Evolutionary conservation across 2,888 invertebrate species (phyloP), one percentile per base, ranked within the genome.

Genomic region (Apamea monoglypha): DNA sequence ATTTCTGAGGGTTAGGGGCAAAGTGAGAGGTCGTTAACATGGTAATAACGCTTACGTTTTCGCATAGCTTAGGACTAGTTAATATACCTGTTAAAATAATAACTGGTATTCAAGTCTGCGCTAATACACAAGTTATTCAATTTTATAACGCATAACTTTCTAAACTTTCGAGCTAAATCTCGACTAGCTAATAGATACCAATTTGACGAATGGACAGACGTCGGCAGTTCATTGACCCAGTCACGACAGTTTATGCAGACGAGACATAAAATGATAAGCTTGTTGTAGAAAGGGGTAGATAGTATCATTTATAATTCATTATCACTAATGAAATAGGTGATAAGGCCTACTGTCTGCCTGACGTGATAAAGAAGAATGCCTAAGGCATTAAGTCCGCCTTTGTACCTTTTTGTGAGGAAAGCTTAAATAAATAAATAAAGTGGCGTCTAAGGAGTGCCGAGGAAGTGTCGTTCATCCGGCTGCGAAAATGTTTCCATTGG

Each of bases 161-260:
- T 90, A 89, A 90, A 88, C 86, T 87, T 88, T 89, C 90, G 50
- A 84, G 73, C 69, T 80, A 84, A 86, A 83, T 83, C 64, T 83
- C 66, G 64, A 53, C 74, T 59, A 61, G 64, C 63, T 74, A 72
- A 63, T 68, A 74, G 67, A 73, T 76, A 81, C 68, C 69, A 79
- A 78, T 80, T 85, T 80, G 77, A 81, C 82, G 80, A 82, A 85
- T 83, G 74, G 70, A 63, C 69, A 75, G 74, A 56, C 82, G 79
- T 70, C 50, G 44, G 7, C 18, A 81, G 87, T 82, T 85, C 85
- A 69, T 81, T 78, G 85, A 82, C 81, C 80, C 50, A 44, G 21
- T 21, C 70, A 67, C 29, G 61, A 83, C 47, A 61, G 47, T n/a
- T 14, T 36, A 32, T 29, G 32, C 44, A n/a, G 44, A 68, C 14